These are phyloP conservation scores for Mungos mungo DNA, from an alignment of 2,113 vertebrate genomes.

Conservation along the genomic window DNA sequence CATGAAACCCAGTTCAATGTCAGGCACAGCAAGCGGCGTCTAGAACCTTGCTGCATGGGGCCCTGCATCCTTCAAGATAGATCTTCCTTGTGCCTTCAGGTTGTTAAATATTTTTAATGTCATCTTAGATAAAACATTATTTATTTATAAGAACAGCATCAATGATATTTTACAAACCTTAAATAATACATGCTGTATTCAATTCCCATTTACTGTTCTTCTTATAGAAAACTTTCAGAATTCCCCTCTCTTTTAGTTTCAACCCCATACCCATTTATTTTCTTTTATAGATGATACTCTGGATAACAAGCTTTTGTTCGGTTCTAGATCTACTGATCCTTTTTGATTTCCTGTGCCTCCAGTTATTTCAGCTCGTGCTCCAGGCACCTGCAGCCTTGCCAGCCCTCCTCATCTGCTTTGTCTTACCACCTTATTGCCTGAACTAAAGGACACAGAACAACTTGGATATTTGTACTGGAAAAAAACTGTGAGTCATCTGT, in stretches of 20 bases:
- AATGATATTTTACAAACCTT: neutral
- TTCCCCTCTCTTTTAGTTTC: neutral
- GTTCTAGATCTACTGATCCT: neutral
- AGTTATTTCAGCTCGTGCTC: neutral
- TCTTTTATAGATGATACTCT: neutral
- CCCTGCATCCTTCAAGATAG: neutral
- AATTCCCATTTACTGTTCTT: constrained; percentile 7
- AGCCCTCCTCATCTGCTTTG: neutral
- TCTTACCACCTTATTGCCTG: neutral
- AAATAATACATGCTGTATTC: neutral
- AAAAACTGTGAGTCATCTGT: constrained; percentile 33
- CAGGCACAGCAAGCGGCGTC: neutral
- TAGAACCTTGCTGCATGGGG: neutral
- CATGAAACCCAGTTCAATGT: neutral
- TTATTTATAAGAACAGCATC: neutral
- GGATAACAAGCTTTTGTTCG: neutral
- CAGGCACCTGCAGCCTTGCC: neutral
- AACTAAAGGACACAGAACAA: constrained; percentile 7
- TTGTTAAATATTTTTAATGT: neutral
- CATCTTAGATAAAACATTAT: neutral
- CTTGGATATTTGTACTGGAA: neutral
- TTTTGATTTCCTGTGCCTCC: neutral
- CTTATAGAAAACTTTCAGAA: neutral
- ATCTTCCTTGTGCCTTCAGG: neutral
- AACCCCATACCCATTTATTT: neutral